Base-by-base conservation (phyloP, 2,888 invertebrate genomes). In the Leptopilina drosophilae region DNA sequence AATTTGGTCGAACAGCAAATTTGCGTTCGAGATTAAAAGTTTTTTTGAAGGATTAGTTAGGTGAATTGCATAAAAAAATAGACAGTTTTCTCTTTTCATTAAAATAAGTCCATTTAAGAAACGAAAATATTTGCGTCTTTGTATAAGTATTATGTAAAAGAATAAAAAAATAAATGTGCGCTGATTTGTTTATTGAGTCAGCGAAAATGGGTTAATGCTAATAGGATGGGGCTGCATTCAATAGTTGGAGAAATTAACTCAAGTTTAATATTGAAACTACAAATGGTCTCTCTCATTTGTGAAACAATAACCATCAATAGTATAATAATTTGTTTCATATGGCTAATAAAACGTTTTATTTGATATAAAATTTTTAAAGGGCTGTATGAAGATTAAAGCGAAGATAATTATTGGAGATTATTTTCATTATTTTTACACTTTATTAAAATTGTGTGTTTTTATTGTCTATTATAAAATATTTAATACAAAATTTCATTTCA, bases 41-140 rank as follows among this genome's bases (percentile, higher is more conserved):
- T 33, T 42, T 42, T 67, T 67, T 46, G 46, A 67, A 20, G 42
- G 6, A 67, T 67, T 49, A 67, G 67, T 67, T 67, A 20, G 15
- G 5, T 33, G 33, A 33, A 5, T 33, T 33, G 33, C 1, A 33
- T 33, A 33, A 2, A 3, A 33, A 33, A 33, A 67, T 67, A 5
- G 46, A 33, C 33, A 46, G 15, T 15, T 46, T 49, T 11, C n/a
- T 20, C 12, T 49, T 15, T 67, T 49, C 5, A 46, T 15, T 67
- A 12, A 46, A n/a, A n/a, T 6, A 46, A 20, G 0, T 8, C 46
- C 5, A 20, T 33, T 33, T 33, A 3, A 33, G 33, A 33, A 33
- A 5, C 2, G 42, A 42, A 1, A 42, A 42, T 42, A 8, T 5
- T 42, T 42, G 6, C 8, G 7, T 42, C 7, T 42, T 6, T 42